These are phyloP conservation scores for Ibycter americanus DNA, from an alignment of 2,797 vertebrate species.

Conservation along the genomic window DNA sequence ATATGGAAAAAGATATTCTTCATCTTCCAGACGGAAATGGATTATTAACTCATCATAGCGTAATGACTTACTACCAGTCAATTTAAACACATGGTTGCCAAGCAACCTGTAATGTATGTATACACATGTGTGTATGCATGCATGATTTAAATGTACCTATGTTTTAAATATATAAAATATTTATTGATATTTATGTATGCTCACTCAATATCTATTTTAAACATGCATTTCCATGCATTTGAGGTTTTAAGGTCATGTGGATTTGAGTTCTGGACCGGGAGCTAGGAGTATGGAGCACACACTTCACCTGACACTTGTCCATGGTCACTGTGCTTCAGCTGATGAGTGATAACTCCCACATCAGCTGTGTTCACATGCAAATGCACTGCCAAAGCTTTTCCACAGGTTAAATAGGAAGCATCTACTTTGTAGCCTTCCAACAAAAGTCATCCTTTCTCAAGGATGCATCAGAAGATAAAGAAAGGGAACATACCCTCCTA, in stretches of 20 bases:
- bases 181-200: background rate
- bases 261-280: background rate
- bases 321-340: background rate
- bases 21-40: slow-evolving; percentile 55
- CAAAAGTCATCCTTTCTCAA: background rate
- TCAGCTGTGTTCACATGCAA: background rate
- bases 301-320: background rate
- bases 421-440: background rate
- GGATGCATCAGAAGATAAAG: background rate
- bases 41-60: slow-evolving; percentile 62
- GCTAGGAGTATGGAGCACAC: background rate
- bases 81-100: slow-evolving; percentile 30
- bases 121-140: background rate
- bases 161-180: background rate
- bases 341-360: background rate
- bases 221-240: background rate
- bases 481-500: background rate
- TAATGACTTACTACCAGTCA: slow-evolving; percentile 51
- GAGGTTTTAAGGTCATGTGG: background rate
- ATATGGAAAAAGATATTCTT: slow-evolving; percentile 20
- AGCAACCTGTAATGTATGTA: slow-evolving; percentile 30
- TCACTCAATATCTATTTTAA: background rate
- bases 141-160: background rate
- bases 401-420: background rate
- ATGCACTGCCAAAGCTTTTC: background rate